Conservation (phyloP, 2,797 vertebrate species). For the Lophotriccus pileatus region DNA sequence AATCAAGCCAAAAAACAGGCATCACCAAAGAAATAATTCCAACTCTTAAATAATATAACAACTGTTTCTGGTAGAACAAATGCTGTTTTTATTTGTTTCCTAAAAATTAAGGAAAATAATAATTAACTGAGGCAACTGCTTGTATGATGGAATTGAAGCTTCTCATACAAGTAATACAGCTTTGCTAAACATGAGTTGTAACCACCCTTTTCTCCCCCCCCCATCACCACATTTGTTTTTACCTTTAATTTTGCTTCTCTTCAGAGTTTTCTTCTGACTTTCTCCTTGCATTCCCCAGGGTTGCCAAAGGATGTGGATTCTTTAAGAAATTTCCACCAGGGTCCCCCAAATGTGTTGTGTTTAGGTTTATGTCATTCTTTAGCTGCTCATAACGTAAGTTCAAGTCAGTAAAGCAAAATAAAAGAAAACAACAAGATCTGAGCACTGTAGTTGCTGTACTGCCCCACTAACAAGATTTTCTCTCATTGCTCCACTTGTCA, state of each 20-base stretch:
- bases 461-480: not conserved
- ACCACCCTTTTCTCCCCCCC: not conserved
- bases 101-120: conserved; percentile 48
- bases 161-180: not conserved
- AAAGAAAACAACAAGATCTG: not conserved
- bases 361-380: not conserved
- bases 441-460: not conserved
- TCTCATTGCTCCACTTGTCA: not conserved
- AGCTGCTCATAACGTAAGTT: not conserved
- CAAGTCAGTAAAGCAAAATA: not conserved
- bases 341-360: not conserved
- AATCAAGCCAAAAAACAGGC: not conserved
- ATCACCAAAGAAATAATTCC: not conserved
- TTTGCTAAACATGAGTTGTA: not conserved
- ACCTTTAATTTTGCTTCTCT: conserved; percentile 34
- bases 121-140: conserved; percentile 18
- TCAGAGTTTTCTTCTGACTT: conserved; percentile 27
- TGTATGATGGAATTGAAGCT: not conserved
- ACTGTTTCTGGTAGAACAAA: conserved; percentile 35
- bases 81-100: conserved; percentile 43
- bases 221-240: not conserved
- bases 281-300: not conserved
- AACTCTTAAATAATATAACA: conserved; percentile 20
- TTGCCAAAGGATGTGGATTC: not conserved
- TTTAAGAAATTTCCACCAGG: not conserved